A percentile compares a stretch with the other conserved stretches of the same genome.
Conservation (phyloP, 2,113 vertebrate genomes). For the Xiphophorus couchianus region DNA sequence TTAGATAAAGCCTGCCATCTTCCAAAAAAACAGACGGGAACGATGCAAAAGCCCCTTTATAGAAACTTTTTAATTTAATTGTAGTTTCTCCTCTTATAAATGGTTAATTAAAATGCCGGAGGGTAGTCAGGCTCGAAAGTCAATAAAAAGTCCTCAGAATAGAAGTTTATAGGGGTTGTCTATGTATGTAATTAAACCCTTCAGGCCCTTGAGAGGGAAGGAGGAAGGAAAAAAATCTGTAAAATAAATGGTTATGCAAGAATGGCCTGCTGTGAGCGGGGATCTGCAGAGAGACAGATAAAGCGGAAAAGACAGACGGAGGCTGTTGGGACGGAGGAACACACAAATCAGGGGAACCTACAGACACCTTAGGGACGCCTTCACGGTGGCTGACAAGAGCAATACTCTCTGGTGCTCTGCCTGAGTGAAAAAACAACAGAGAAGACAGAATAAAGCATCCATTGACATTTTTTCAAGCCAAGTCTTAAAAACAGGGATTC, state of each 20-base stretch:
- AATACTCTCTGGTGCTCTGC: conserved; percentile 73
- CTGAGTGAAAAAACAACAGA: conserved; percentile 73
- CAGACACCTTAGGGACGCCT: conserved; percentile 89
- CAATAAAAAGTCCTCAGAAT: conserved; percentile 97
- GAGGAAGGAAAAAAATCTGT: conserved; percentile 77
- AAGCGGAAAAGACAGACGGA: conserved; percentile 72
- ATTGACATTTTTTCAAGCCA: conserved; percentile 71
- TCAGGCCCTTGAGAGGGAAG: conserved; percentile 84
- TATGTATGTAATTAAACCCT: conserved; percentile 99
- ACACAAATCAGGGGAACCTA: conserved; percentile 78
- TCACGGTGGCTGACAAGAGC: conserved; percentile 89
- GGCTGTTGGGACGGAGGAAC: conserved; percentile 58
- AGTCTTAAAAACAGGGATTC: conserved; percentile 7
- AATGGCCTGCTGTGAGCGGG: conserved; percentile 57
- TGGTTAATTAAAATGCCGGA: conserved; percentile 98
- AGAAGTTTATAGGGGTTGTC: conserved; percentile 98
- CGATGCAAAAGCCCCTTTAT: conserved; percentile 89
- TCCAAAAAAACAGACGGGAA: conserved; percentile 73
- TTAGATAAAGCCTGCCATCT: conserved; percentile 73
- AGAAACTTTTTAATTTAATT: conserved; percentile 91
- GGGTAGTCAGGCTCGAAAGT: conserved; percentile 91
- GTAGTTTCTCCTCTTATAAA: conserved; percentile 94
- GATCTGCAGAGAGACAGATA: conserved; percentile 62
- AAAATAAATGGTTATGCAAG: conserved; percentile 75
- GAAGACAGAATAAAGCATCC: conserved; percentile 68